Base-by-base conservation (phyloP, 2,113 vertebrate species). In the Rhynchomys soricoides region DNA sequence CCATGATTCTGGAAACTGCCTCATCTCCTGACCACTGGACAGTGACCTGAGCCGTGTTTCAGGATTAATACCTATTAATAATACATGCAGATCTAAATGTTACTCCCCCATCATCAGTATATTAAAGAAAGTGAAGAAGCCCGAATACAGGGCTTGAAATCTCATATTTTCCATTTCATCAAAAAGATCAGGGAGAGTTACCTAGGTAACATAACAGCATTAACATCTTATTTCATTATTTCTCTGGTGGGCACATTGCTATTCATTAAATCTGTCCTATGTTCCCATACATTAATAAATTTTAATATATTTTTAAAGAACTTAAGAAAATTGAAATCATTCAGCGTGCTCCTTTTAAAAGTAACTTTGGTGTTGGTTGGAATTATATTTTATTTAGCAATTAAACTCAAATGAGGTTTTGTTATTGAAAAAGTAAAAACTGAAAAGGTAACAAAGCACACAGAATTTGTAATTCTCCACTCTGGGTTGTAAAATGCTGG, bases 331-430 rank as follows among this genome's bases (percentile, higher is more conserved):
- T 74, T 43, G 82, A 94, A 74, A 68, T 89, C 34, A 75, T 40
- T 73, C 81, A 48, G 45, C 68, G 43, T 73, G n/a, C 77, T 77
- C 21, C 66, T 50, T 68, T 70, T 82, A 93, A 48, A 89, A 93
- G 37, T 7, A 26, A 70, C 85, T 83, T 94, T 86, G 79, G 45
- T 94, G 78, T 97, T 85, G 43, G 37, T 62, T 77, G 50, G 64
- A 64, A 57, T 95, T 85, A 17, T 15, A 92, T 85, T 93, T 92
- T 57, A 88, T 70, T n/a, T 64, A 74, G 43, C 37, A 78, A 89
- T 62, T 85, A 82, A 90, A 24, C 73, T 91, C 64, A 89, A 96
- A 89, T 86, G 29, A 93, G 92, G n/a, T 89, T 85, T 21, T 96
- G 13, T 87, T 83, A 70, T 55, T 34, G 24, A 73, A 62, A 59